A percentile compares a stretch with the other conserved stretches of the same genome.
Conservation (phyloP, 2,113 vertebrate species). For the Tylochromis polylepis region DNA sequence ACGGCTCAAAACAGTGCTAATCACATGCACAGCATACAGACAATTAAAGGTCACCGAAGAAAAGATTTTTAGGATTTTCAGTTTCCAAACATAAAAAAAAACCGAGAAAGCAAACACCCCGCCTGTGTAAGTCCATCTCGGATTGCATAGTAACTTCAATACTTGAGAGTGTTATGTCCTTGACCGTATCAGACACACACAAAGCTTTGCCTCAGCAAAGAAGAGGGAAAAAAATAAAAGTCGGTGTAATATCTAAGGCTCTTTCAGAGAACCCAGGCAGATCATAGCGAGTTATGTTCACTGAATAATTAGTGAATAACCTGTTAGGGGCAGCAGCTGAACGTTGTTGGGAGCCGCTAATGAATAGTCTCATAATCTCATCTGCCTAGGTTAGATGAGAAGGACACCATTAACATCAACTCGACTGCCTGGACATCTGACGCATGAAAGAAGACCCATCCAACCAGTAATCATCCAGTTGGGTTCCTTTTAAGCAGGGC, state of each 20-base stretch:
- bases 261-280: slow-evolving; percentile 2
- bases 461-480: slow-evolving; percentile 52
- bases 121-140: background rate
- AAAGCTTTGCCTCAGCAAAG: slow-evolving; percentile 17
- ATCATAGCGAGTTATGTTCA: slow-evolving; percentile 39
- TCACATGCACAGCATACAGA: slow-evolving; percentile 19
- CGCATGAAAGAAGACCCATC: slow-evolving; percentile 54
- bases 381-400: slow-evolving; percentile 61
- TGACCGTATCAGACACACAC: slow-evolving; percentile 23
- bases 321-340: slow-evolving; percentile 43
- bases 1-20: slow-evolving; percentile 26
- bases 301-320: slow-evolving; percentile 58
- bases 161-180: slow-evolving; percentile 30
- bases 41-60: slow-evolving; percentile 13
- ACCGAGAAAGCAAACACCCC: slow-evolving; percentile 15
- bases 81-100: slow-evolving; percentile 4
- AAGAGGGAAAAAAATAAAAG: background rate
- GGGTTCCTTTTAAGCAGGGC: slow-evolving; percentile 43
- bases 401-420: slow-evolving; percentile 59
- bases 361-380: slow-evolving; percentile 60
- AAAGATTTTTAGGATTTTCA: slow-evolving; percentile 5
- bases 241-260: background rate
- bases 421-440: slow-evolving; percentile 59
- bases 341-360: slow-evolving; percentile 50
- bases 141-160: slow-evolving; percentile 25